phyloP scores from a whole-genome alignment of 2,888 invertebrate genomes.

The Crepidodera aurea region DNA sequence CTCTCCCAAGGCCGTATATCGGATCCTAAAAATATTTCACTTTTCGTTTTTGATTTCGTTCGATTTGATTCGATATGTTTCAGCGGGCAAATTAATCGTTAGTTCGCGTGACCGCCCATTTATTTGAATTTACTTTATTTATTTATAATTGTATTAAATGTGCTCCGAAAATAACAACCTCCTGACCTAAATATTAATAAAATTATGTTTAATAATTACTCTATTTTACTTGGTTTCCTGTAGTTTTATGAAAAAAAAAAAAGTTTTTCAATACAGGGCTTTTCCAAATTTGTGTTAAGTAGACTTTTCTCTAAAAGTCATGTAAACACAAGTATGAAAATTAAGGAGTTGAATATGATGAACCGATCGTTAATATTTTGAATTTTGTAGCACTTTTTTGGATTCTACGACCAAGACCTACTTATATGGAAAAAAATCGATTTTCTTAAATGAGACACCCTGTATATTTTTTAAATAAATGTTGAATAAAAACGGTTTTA shows the following conservation, averaged over 20 bases:
- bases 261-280: too few species aligned
- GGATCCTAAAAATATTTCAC: slow-evolving; percentile 27
- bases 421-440: too few species aligned
- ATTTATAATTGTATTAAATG: slow-evolving; percentile 9
- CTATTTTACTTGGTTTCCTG: not conserved
- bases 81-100: slow-evolving; percentile 1
- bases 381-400: too few species aligned
- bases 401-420: too few species aligned
- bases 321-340: too few species aligned
- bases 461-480: too few species aligned
- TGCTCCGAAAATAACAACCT: slow-evolving; percentile 13
- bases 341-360: too few species aligned
- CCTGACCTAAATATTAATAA: slow-evolving; percentile 11
- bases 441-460: too few species aligned
- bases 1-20: slow-evolving; percentile 32
- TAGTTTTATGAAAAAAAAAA: not conserved
- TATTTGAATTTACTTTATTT: slow-evolving; percentile 1
- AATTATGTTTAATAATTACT: not conserved
- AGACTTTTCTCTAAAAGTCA: too few species aligned
- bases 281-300: too few species aligned
- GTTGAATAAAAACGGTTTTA: too few species aligned
- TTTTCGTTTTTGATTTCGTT: slow-evolving; percentile 10
- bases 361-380: too few species aligned
- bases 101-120: slow-evolving; percentile 11
- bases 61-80: slow-evolving; percentile 4